Conservation (phyloP, 1,140 invertebrate genomes). For the Drosophila triauraria region DNA sequence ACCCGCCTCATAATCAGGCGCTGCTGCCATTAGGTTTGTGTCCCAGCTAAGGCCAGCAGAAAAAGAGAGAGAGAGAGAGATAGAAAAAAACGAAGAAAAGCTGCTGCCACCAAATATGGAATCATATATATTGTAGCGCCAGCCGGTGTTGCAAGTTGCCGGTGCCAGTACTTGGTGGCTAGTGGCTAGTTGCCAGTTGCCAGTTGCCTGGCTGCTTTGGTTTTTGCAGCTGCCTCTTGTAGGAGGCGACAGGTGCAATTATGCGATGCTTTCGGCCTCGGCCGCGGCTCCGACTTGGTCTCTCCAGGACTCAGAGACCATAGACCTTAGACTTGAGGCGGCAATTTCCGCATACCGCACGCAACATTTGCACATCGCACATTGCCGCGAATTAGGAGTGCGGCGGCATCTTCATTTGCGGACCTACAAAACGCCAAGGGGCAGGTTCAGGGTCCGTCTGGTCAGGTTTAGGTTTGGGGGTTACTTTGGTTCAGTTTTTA, state of each 20-base stretch:
- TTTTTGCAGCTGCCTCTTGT: constrained; percentile 54
- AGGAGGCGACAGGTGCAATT: constrained; percentile 82
- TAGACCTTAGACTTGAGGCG: constrained; percentile 31
- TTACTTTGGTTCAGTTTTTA: neutral
- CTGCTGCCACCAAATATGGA: constrained; percentile 64
- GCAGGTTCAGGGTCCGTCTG: too few relatives aligned
- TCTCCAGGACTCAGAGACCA: neutral
- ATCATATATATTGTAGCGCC: constrained; percentile 58
- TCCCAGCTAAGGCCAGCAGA: constrained; percentile 34
- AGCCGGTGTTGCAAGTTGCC: constrained; percentile 36
- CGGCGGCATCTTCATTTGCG: constrained; percentile 10
- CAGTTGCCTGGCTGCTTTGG: constrained; percentile 6
- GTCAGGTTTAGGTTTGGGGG: too few relatives aligned
- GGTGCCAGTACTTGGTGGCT: constrained; percentile 2
- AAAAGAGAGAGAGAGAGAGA: neutral
- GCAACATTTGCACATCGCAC: constrained; percentile 45
- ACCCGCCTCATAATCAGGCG: constrained; percentile 69
- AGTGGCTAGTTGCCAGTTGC: constrained; percentile 1
- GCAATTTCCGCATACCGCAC: constrained; percentile 71
- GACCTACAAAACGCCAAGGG: neutral
- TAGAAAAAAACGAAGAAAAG: constrained; percentile 14
- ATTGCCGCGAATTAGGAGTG: constrained; percentile 21
- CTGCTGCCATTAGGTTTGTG: constrained; percentile 59
- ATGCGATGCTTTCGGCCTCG: constrained; percentile 35
- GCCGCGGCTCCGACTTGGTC: neutral